These are phyloP conservation scores for Timema cristinae DNA, from an alignment of 2,888 invertebrate genomes.

Conservation along the genomic window DNA sequence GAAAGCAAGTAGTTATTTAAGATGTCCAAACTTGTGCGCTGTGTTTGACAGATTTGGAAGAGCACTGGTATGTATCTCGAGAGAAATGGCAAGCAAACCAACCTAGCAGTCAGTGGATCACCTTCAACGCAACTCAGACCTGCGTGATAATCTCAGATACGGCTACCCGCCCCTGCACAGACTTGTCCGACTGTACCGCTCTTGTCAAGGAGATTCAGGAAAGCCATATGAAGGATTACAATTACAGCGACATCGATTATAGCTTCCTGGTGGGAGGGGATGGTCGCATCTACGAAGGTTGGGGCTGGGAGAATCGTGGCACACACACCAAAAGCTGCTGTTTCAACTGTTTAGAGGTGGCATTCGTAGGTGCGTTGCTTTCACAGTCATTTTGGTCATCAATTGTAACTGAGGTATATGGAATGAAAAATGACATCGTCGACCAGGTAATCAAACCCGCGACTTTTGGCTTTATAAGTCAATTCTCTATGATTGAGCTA, in stretches of 20 bases:
- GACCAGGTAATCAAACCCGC: no score
- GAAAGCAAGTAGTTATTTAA: no score
- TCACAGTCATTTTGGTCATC: no score
- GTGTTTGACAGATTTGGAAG: slow-evolving; percentile 15
- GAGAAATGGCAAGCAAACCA: slow-evolving; percentile 13
- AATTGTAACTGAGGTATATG: no score
- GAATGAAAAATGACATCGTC: no score
- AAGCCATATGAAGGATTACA: slow-evolving; percentile 1
- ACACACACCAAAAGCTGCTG: slow-evolving; percentile 20
- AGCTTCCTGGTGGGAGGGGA: slow-evolving; percentile 41
- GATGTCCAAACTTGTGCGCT: no score
- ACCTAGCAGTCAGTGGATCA: neutral
- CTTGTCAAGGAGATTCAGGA: slow-evolving; percentile 16
- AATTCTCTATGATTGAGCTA: no score
- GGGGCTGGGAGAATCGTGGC: slow-evolving; percentile 42
- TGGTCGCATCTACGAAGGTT: slow-evolving; percentile 39
- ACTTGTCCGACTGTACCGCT: neutral
- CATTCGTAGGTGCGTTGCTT: slow-evolving; percentile 17
- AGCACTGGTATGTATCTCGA: slow-evolving; percentile 18
- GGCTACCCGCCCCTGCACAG: neutral
- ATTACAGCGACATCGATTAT: slow-evolving; percentile 34
- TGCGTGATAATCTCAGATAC: slow-evolving; percentile 18
- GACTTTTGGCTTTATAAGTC: no score
- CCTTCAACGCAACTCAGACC: slow-evolving; percentile 6
- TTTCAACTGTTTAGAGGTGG: slow-evolving; percentile 17